A percentile compares a stretch with the other conserved stretches of the same genome.
Conservation (phyloP, 1,140 invertebrate species). For the Liolophura sinensis region DNA sequence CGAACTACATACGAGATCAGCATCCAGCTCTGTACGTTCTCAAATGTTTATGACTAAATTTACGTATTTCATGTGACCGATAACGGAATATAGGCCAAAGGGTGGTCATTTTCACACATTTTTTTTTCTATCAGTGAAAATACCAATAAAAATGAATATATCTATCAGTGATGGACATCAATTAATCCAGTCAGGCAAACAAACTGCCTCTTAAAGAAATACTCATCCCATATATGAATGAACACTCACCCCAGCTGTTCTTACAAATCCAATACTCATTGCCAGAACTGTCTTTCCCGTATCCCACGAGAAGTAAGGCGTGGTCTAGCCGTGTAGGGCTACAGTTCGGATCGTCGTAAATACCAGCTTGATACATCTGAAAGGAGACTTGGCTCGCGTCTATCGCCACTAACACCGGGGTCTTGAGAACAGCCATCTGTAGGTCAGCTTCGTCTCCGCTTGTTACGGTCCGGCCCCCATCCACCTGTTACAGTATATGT, state of each 20-base stretch:
- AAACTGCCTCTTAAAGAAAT: too few species aligned
- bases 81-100: too few species aligned
- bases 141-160: too few species aligned
- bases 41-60: too few species aligned
- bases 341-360: constrained; percentile 12
- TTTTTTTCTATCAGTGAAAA: too few species aligned
- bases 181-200: too few species aligned
- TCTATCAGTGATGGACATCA: too few species aligned
- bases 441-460: constrained; percentile 20
- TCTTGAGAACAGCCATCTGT: constrained; percentile 14
- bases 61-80: too few species aligned
- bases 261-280: constrained; percentile 38
- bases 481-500: constrained; percentile 3
- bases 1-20: too few species aligned
- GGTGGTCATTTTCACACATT: too few species aligned
- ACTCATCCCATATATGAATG: too few species aligned
- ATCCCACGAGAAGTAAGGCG: constrained; percentile 36
- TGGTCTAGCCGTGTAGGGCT: constrained; percentile 68
- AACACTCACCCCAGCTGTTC: constrained; percentile 37
- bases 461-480: constrained; percentile 6
- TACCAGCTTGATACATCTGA: constrained; percentile 69
- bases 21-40: too few species aligned
- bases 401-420: constrained; percentile 75
- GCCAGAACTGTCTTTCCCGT: constrained; percentile 21
- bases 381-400: constrained; percentile 81